These are phyloP conservation scores for Malurus alboscapulatus DNA, from an alignment of 2,113 vertebrate species.

Conservation along the genomic window DNA sequence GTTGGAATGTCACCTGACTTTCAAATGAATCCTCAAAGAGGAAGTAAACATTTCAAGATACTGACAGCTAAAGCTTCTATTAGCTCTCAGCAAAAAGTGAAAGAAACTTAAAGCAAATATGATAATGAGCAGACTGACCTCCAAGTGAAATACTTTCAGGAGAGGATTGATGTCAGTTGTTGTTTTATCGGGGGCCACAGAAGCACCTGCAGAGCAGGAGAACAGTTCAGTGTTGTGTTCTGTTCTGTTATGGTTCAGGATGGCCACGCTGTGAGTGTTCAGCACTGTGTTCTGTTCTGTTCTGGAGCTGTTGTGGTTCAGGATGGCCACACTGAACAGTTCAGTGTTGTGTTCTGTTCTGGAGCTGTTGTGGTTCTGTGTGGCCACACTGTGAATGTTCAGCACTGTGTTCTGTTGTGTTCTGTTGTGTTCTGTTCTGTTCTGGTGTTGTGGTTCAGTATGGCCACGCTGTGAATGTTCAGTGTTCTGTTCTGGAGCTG, in stretches of 20 bases:
- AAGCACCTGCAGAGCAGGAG: not conserved
- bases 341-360: too few species aligned
- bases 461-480: too few species aligned
- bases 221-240: conserved; percentile 1
- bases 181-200: not conserved
- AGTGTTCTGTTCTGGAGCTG: too few species aligned
- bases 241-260: not conserved
- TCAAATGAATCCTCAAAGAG: not conserved
- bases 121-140: not conserved
- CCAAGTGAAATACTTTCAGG: not conserved
- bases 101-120: conserved; percentile 10
- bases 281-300: too few species aligned
- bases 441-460: too few species aligned
- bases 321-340: too few species aligned
- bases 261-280: too few species aligned
- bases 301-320: too few species aligned
- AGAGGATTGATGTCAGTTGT: not conserved
- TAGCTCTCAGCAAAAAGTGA: not conserved
- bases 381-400: too few species aligned
- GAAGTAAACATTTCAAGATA: not conserved
- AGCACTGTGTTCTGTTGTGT: too few species aligned
- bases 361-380: too few species aligned
- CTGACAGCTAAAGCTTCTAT: not conserved
- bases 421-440: too few species aligned
- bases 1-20: not conserved